These are phyloP conservation scores for Bombus huntii DNA, from an alignment of 1,140 invertebrate genomes.

Conservation along the genomic window DNA sequence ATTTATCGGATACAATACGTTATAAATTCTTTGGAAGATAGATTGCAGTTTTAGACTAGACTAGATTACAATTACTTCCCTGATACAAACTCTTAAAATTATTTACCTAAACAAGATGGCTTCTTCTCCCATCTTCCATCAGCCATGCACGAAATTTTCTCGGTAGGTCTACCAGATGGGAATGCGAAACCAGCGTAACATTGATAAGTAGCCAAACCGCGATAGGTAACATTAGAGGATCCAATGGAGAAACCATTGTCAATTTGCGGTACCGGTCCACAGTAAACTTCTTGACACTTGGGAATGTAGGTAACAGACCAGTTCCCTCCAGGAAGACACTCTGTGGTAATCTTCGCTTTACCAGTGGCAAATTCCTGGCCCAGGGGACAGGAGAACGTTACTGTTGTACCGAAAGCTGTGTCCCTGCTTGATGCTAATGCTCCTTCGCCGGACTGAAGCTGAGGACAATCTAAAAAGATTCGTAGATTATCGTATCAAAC, in stretches of 20 bases:
- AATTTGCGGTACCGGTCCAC: slow-evolving; percentile 98
- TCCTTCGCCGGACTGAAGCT: slow-evolving; percentile 91
- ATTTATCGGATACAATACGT: too few relatives aligned
- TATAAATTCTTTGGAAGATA: too few relatives aligned
- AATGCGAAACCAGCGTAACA: slow-evolving; percentile 98
- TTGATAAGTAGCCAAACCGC: slow-evolving; percentile 96
- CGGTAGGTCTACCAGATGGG: slow-evolving; percentile 92
- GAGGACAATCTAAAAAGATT: slow-evolving; percentile 90
- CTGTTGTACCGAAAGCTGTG: slow-evolving; percentile 94
- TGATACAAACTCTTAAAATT: neutral
- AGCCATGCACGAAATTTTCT: slow-evolving; percentile 94
- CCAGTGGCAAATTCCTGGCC: slow-evolving; percentile 98
- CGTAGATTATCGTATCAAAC: neutral
- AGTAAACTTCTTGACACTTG: slow-evolving; percentile 98
- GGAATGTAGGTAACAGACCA: slow-evolving; percentile 97
- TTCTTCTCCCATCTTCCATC: slow-evolving; percentile 96
- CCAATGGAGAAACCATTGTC: slow-evolving; percentile 98
- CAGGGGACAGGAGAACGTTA: slow-evolving; percentile 95
- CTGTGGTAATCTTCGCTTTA: slow-evolving; percentile 90
- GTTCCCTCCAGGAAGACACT: slow-evolving; percentile 94
- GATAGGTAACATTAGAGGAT: slow-evolving; percentile 96
- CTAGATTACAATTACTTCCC: too few relatives aligned
- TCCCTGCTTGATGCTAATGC: slow-evolving; percentile 95
- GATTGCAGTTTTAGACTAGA: too few relatives aligned
- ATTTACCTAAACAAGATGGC: slow-evolving; percentile 91